Evolutionary conservation across 1,140 invertebrate genomes (phyloP), one percentile per base, ranked within the genome.

Genomic region (Lepidurus arcticus): DNA sequence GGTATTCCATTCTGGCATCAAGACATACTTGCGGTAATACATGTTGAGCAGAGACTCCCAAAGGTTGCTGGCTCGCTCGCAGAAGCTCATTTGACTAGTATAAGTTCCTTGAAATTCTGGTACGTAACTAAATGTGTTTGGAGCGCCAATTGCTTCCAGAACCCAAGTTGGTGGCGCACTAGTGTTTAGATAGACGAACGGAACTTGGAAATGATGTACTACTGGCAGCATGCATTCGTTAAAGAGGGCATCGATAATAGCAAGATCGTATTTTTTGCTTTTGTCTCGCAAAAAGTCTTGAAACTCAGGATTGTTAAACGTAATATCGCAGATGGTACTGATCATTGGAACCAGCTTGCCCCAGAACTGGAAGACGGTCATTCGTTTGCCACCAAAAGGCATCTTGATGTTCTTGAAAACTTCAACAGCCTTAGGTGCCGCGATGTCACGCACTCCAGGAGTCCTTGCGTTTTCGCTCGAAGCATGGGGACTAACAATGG

Each of bases 111-210:
- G 42, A n/a, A 75, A 44, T 21, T 87, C 90, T 78, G 89, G 86
- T 6, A 80, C 73, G 11, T 86, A 83, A 45, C 86, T 87, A 76
- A 88, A 86, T 88, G 88, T 91, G 11, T 89, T 85, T 86, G 90
- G 88, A 34, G 89, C 78, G 7, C 86, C 83, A 53, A 87, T 87
- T 1, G 90, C 88, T 79, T 86, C 87, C 10, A 89, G 80, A 0
- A 86, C 45, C 77, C 77, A 78, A 9, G 77, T 43, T 26, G 45
- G 65, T n/a, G 65, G 53, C n/a, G 65, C 34, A 5, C 43, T 26
- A 42, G 81, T 80, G 24, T 80, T 81, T n/a, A 82, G 75, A 65
- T 82, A 85, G 5, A 93, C 88, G 7, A 90, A 86, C 0, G 91
- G 91, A 4, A 88, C 88, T 77, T 88, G 84, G 26, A 90, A 86